Evolutionary conservation across 2,888 invertebrate species (phyloP), one percentile per base, ranked within the genome.

Genomic region (Polymixis flavicincta): DNA sequence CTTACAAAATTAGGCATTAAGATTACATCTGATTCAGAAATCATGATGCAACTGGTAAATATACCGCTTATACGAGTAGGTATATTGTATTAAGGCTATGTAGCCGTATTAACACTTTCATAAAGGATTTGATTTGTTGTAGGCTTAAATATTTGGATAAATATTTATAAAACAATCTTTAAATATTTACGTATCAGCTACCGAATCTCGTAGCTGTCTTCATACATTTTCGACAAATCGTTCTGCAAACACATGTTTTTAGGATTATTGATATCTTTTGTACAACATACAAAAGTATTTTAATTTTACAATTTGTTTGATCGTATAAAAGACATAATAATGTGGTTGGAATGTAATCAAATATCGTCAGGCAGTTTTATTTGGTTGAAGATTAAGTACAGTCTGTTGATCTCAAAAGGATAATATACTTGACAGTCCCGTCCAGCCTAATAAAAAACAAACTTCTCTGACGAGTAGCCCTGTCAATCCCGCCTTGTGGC

Each of bases 101-200:
- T 54, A 67, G 42, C 19, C 17, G 8, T 37, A 69, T 13, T 52
- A 63, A 59, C 69, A 42, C 57, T 67, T 80, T 71, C 57, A 63
- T 68, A 74, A 77, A 79, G 63, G 61, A 74, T 83, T 83, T 85
- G 69, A 85, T 87, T 87, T 86, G 77, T 80, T 80, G 50, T 76
- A 84, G 80, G 85, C 83, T 80, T 76, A 73, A 80, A 76, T 75
- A 74, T 69, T 74, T 59, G 57, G 54, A 71, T 82, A 78, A 85
- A 82, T 84, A 80, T 87, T 79, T 78, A 72, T 74, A 71, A 71
- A 76, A 78, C 60, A 48, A 67, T 67, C 50, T 82, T 71, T 80
- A 86, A 86, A 87, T 85, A 87, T 86, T 86, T 86, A 85, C 78
- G 59, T 59, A 78, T 78, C 57, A 48, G 76, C 80, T 75, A 82